Base-by-base conservation (phyloP, 2,797 vertebrate genomes). In the Loriculus beryllinus region DNA sequence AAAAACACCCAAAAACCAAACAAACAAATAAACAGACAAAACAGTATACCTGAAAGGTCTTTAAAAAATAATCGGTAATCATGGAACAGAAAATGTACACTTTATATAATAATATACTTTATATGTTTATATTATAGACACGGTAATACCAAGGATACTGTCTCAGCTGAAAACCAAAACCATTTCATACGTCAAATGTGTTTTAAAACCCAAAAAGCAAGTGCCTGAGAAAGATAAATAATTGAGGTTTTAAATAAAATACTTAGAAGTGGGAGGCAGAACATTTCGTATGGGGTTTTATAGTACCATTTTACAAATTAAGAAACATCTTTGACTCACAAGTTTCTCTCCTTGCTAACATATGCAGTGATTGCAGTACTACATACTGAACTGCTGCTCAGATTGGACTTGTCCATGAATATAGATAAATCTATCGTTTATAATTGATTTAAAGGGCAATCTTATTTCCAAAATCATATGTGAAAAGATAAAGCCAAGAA, bases 81-180 rank as follows among this genome's bases (percentile, higher is more conserved):
- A 10, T 40, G 25, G 13, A 80, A 10, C 4, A 57, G 26, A 31
- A 65, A 88, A 62, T 7, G 2, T 8, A 12, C 9, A 1, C 43
- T 31, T 75, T 59, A 7, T 12, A 14, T 6, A 23, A 28, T 12
- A 14, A 28, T 42, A 14, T 56, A 56, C 14, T 33, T 43, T 65
- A 39, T 26, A 14, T 23, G 25, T 72, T 51, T 11, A 29, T 14
- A 23, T 80, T 75, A 20, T 1, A 26, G 14, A 7, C 13, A 16
- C 33, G 10, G 10, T 23, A 60, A 52, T 48, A 20, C 11, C 1
- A 2, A 43, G 6, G 26, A 26, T 40, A 5, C 3, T 2, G 0
- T n/a, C 28, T 76, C 37, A 31, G 28, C n/a, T 79, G 48, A 60
- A 69, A 83, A 93, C 35, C 14, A 13, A 3, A 69, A 21, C 9